A percentile compares a stretch with the other conserved stretches of the same genome.
phyloP scores from a whole-genome alignment of 2,113 vertebrate species.

The Ameiurus melas region DNA sequence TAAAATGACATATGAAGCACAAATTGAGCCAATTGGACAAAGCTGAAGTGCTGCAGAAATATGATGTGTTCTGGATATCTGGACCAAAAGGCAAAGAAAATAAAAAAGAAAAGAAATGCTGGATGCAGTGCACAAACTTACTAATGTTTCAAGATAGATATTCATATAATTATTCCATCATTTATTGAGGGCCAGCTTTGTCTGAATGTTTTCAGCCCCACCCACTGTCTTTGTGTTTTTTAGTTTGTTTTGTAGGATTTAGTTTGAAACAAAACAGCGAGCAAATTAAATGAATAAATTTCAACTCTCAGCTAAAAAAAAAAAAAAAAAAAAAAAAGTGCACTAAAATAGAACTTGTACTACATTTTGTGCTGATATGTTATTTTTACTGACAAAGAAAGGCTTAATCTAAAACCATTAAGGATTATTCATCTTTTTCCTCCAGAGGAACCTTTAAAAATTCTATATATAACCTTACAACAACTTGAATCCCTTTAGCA shows the following conservation, averaged over 20 bases:
- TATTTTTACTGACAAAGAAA: background rate
- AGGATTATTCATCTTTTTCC: background rate
- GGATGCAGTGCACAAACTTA: background rate
- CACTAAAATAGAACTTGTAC: background rate
- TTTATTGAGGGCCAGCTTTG: background rate
- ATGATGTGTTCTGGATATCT: conserved; percentile 13
- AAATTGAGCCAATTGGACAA: background rate
- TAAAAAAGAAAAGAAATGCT: background rate
- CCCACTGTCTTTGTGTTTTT: background rate
- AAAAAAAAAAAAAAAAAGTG: background rate
- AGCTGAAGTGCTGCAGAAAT: background rate
- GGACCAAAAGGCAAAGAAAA: background rate
- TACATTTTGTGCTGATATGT: too few relatives aligned
- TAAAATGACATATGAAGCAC: background rate
- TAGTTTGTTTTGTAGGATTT: background rate
- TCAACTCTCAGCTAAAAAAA: background rate
- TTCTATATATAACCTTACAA: background rate
- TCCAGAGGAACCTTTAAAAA: background rate
- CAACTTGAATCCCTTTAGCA: background rate
- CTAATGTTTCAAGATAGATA: background rate
- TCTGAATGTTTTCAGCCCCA: background rate
- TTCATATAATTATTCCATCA: background rate
- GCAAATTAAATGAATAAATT: background rate
- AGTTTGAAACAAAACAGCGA: background rate
- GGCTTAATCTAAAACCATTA: background rate